Evolutionary conservation across 2,888 invertebrate genomes (phyloP).

Genomic region (Polyploca ridens): DNA sequence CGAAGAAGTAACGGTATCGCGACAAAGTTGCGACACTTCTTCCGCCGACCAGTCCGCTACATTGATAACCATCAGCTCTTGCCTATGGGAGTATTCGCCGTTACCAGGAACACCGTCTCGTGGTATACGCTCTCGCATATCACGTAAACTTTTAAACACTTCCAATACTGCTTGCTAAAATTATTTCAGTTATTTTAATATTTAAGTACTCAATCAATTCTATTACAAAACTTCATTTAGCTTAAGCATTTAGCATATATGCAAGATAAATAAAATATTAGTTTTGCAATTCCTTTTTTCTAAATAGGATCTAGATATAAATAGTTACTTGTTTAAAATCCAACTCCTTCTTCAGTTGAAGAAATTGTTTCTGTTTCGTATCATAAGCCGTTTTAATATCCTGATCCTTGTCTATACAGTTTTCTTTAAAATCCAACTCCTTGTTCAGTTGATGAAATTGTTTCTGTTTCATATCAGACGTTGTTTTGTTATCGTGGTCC

Average conservation of each 20-base stretch:
- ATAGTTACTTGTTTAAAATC: conserved; percentile 72
- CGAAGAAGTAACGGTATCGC: conserved; percentile 54
- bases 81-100: conserved; percentile 50
- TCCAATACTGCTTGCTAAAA: conserved; percentile 70
- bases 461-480: conserved; percentile 55
- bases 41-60: conserved; percentile 75
- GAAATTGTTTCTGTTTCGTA: conserved; percentile 63
- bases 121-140: conserved; percentile 61
- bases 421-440: conserved; percentile 78
- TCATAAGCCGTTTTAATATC: conserved; percentile 55
- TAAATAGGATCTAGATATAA: not conserved
- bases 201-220: too few species aligned
- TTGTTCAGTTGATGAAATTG: conserved; percentile 70
- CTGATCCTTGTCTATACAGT: conserved; percentile 14
- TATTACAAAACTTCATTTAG: too few species aligned
- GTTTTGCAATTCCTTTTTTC: too few species aligned
- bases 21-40: conserved; percentile 68
- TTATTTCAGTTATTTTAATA: conserved; percentile 2
- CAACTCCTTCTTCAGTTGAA: conserved; percentile 71
- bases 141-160: conserved; percentile 61
- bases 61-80: conserved; percentile 71
- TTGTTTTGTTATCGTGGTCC: conserved; percentile 56
- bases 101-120: conserved; percentile 56
- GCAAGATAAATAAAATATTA: too few species aligned
- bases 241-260: too few species aligned